phyloP scores from a whole-genome alignment of 1,140 invertebrate genomes.

The Drosophila pachea region DNA sequence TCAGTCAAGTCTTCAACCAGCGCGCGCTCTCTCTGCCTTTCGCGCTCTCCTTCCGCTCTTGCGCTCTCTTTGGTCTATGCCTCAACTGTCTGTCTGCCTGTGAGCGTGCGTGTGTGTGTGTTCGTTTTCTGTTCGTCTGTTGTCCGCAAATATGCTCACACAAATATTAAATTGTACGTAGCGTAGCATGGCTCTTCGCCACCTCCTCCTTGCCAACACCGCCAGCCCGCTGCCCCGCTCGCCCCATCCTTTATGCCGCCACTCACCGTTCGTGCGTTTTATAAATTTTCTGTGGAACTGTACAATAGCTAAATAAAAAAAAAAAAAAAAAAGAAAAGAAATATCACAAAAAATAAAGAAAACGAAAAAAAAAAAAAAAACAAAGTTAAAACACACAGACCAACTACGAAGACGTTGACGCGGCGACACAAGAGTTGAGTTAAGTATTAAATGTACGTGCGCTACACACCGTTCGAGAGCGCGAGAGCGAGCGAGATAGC shows the following conservation, averaged over 20 bases:
- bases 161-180: constrained; percentile 70
- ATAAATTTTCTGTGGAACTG: constrained; percentile 75
- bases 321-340: constrained; percentile 38
- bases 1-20: constrained; percentile 38
- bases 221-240: not conserved
- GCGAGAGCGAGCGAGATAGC: not conserved
- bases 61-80: constrained; percentile 5
- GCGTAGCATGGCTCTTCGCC: constrained; percentile 14
- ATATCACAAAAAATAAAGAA: constrained; percentile 42
- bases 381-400: constrained; percentile 47
- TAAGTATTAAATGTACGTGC: constrained; percentile 51
- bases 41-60: constrained; percentile 10
- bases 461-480: constrained; percentile 15
- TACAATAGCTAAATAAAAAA: constrained; percentile 74
- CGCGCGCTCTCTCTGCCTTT: constrained; percentile 27
- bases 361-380: constrained; percentile 47
- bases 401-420: constrained; percentile 22
- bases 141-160: constrained; percentile 68
- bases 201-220: not conserved
- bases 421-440: constrained; percentile 37
- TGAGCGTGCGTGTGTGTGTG: constrained; percentile 29
- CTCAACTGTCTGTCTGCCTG: constrained; percentile 23
- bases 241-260: constrained; percentile 18
- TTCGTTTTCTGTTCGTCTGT: constrained; percentile 33
- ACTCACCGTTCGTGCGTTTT: constrained; percentile 56